These are phyloP conservation scores for Agrochola lychnidis DNA, from an alignment of 2,888 invertebrate genomes.

Conservation along the genomic window DNA sequence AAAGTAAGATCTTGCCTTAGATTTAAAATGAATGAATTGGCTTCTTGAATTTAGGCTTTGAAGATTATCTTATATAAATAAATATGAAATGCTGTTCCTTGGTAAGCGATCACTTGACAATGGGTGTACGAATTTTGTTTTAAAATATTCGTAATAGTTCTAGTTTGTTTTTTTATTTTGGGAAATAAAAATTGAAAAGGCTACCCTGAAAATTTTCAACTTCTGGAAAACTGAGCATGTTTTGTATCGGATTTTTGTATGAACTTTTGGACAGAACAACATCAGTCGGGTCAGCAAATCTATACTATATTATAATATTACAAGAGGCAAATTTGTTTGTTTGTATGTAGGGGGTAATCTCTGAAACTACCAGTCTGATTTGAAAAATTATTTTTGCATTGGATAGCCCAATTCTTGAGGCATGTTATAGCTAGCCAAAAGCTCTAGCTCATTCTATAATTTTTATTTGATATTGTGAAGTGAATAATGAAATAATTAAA, in stretches of 20 bases:
- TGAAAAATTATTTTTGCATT: no score
- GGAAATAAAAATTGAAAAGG: neutral
- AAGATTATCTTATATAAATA: neutral
- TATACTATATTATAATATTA: neutral
- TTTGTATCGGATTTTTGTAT: no score
- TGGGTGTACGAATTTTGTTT: neutral
- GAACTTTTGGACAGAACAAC: neutral
- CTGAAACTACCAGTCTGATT: no score
- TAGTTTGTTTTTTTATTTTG: neutral
- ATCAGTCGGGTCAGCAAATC: neutral
- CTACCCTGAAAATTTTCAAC: neutral
- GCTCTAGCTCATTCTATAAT: no score
- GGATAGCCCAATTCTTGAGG: no score
- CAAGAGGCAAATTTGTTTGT: no score
- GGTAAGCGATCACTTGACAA: neutral
- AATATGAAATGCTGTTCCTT: neutral
- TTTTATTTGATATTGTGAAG: no score
- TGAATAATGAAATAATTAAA: no score
- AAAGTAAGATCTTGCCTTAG: slow-evolving; percentile 10
- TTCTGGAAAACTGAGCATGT: no score
- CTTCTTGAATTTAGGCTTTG: neutral
- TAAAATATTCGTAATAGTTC: neutral
- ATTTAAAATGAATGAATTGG: neutral
- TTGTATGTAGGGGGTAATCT: no score
- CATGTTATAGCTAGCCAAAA: no score